Evolutionary conservation across 2,797 vertebrate genomes (phyloP).

Genomic region (Aselliscus stoliczkanus): DNA sequence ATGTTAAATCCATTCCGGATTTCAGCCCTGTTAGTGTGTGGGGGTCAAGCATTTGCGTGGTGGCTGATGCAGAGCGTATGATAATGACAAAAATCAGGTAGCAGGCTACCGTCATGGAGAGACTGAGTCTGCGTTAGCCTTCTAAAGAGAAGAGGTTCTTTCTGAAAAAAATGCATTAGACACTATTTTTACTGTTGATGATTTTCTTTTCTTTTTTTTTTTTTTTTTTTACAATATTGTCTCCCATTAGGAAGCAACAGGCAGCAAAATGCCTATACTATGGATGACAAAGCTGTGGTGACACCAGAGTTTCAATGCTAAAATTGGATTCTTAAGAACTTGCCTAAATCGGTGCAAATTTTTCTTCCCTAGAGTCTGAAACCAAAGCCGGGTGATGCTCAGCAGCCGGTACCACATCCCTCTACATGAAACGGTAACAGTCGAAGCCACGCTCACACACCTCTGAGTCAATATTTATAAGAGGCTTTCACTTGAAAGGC

Average conservation of each 20-base stretch:
- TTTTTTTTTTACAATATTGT: too few species aligned
- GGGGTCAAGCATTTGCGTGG: fast-evolving
- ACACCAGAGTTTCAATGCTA: not conserved
- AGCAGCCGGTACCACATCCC: not conserved
- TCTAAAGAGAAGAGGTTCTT: not conserved
- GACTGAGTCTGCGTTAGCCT: not conserved
- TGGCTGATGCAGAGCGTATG: not conserved
- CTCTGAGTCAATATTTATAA: not conserved
- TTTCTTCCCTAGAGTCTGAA: not conserved
- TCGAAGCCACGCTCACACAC: too few species aligned
- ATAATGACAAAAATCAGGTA: not conserved
- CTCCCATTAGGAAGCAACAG: too few species aligned
- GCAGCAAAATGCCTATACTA: too few species aligned
- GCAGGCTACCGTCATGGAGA: not conserved
- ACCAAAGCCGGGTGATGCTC: not conserved
- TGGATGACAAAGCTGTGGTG: too few species aligned
- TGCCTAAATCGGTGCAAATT: not conserved
- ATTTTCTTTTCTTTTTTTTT: too few species aligned
- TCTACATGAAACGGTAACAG: not conserved
- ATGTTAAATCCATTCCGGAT: not conserved
- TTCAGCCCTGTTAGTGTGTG: too few species aligned
- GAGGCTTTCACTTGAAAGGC: not conserved
- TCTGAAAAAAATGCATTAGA: not conserved
- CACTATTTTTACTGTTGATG: not conserved
- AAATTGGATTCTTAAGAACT: not conserved